Conservation (phyloP, 2,888 invertebrate species). For the Agrochola circellaris region DNA sequence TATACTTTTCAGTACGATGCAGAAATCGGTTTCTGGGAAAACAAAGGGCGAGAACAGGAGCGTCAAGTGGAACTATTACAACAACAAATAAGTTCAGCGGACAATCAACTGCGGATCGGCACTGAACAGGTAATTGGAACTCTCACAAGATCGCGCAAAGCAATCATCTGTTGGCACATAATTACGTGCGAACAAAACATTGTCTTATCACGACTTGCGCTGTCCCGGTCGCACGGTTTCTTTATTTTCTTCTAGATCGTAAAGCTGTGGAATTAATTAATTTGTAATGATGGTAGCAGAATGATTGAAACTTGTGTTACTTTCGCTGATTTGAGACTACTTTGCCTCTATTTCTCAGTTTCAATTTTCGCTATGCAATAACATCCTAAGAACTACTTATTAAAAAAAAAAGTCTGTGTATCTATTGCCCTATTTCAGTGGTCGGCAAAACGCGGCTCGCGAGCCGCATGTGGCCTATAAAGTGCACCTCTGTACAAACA, state of each 20-base stretch:
- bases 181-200: conserved; percentile 39
- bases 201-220: conserved; percentile 40
- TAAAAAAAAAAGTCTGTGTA: too few species aligned
- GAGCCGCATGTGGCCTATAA: too few species aligned
- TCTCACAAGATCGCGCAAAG: conserved; percentile 45
- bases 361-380: not conserved
- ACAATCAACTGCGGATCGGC: conserved; percentile 94
- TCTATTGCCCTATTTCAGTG: not conserved
- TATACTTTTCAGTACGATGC: conserved; percentile 93
- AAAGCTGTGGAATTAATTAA: not conserved
- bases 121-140: conserved; percentile 93
- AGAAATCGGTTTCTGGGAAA: conserved; percentile 97
- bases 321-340: not conserved
- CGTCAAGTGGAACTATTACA: conserved; percentile 95
- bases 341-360: not conserved
- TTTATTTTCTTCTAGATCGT: conserved; percentile 29
- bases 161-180: conserved; percentile 40
- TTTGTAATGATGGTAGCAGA: not conserved
- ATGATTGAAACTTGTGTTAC: not conserved
- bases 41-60: conserved; percentile 96
- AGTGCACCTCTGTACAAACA: too few species aligned
- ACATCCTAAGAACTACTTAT: not conserved
- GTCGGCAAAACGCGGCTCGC: too few species aligned
- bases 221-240: conserved; percentile 47
- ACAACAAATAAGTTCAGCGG: conserved; percentile 95